Evolutionary conservation across 1,140 invertebrate species (phyloP), one percentile per base, ranked within the genome.

Genomic region (Neodiprion fabricii): DNA sequence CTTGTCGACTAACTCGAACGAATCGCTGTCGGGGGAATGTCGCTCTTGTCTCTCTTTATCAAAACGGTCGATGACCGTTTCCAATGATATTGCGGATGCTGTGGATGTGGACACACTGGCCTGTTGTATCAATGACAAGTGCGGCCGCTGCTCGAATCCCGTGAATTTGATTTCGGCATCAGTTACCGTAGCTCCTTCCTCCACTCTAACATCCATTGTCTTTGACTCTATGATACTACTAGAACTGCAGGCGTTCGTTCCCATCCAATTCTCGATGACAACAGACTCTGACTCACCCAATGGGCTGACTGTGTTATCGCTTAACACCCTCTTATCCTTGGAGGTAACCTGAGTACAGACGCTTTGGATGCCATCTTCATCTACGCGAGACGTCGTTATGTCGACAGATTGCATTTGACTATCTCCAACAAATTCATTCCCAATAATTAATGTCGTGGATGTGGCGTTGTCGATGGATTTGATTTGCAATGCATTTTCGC

Each of bases 1-100:
- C 80, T 95, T 95, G 78, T 96, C 95, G 0, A 96, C 88, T 85
- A 96, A 91, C 90, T 97, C 96, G 89, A 97, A 97, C 48, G 96
- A 96, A 85, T 97, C 96, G 82, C 94, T 95, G 53, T 92, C 94
- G 1, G 95, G 95, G 0, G 95, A 96, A 78, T 96, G 85, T 75
- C 81, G 82, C 68, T 85, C 85, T 9, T 67, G 83, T 87, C 81
- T 92, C 89, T 87, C 91, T 90, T 84, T 92, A 17, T 61, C 9
- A 21, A 21, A 21, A 21, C 17, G 17, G 84, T 82, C 90, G 50
- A 83, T 87, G 73, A 85, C 88, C 70, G 76, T 91, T 72, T 84
- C 90, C 72, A 80, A 84, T 73, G 78, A 91, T 72, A 87, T 79
- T 1, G 79, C 86, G 1, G 88, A 88, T 23, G 85, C 81, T 1